Conservation (phyloP, 2,888 invertebrate species). For the Clivina fossor region DNA sequence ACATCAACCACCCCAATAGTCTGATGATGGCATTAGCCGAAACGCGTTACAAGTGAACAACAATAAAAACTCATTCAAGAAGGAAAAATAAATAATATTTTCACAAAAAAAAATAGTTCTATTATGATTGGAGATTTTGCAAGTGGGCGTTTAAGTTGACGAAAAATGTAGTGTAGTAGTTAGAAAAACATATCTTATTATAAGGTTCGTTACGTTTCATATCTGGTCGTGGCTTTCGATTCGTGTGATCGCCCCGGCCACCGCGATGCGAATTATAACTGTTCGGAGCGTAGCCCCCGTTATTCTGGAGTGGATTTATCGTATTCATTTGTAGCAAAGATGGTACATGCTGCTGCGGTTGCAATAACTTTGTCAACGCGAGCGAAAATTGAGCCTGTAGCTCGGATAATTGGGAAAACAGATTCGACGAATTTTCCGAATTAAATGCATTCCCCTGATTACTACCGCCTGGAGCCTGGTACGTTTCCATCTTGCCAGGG, state of each 20-base stretch:
- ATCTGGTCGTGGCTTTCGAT: slow-evolving; percentile 20
- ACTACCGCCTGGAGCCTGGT: too few species aligned
- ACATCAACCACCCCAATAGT: too few species aligned
- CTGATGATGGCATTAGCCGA: too few species aligned
- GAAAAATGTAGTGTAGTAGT: too few species aligned
- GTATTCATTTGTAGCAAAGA: slow-evolving; percentile 54
- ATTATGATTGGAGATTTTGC: too few species aligned
- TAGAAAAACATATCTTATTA: slow-evolving; percentile 32
- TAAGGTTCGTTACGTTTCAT: slow-evolving; percentile 33
- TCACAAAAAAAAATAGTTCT: too few species aligned
- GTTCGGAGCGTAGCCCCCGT: slow-evolving; percentile 11
- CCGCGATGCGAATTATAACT: slow-evolving; percentile 24
- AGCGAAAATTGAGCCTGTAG: slow-evolving; percentile 75
- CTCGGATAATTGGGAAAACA: slow-evolving; percentile 49
- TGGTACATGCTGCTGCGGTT: slow-evolving; percentile 52
- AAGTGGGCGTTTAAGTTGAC: too few species aligned
- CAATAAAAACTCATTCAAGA: too few species aligned
- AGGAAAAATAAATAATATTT: too few species aligned
- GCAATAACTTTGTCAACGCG: slow-evolving; percentile 57
- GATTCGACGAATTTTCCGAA: slow-evolving; percentile 45
- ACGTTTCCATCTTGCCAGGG: slow-evolving; percentile 49
- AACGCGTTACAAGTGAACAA: too few species aligned
- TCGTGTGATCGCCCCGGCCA: slow-evolving; percentile 9
- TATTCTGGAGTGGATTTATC: slow-evolving; percentile 25
- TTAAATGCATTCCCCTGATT: slow-evolving; percentile 44